These are phyloP conservation scores for Drosophila jambulina DNA, from an alignment of 1,140 invertebrate species.

Conservation along the genomic window DNA sequence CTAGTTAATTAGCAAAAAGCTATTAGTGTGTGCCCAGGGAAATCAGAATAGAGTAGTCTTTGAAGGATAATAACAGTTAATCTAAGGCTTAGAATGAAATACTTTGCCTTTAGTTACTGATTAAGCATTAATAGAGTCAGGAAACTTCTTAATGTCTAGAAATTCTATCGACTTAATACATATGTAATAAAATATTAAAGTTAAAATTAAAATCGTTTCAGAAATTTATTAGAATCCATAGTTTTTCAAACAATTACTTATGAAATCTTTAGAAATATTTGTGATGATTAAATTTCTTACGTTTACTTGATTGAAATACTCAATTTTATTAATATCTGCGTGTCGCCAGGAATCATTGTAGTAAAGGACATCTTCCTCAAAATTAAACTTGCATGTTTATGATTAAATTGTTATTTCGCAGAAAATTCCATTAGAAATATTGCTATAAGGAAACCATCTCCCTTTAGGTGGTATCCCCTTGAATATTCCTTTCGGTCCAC, in stretches of 20 bases:
- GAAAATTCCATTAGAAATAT: slow-evolving; percentile 2
- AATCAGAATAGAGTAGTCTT: not conserved
- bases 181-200: too few relatives aligned
- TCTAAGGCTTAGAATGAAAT: not conserved
- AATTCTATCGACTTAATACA: not conserved
- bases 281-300: not conserved
- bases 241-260: not conserved
- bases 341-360: not conserved
- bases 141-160: rapidly evolving
- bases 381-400: not conserved
- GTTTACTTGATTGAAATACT: not conserved
- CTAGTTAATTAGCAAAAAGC: slow-evolving; percentile 21
- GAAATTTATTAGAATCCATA: too few relatives aligned
- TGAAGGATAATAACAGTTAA: not conserved
- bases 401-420: not conserved
- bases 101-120: not conserved
- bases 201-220: too few relatives aligned
- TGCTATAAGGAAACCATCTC: not conserved
- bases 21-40: not conserved
- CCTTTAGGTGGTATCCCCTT: not conserved
- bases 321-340: not conserved
- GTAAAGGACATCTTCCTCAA: not conserved
- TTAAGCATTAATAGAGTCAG: not conserved
- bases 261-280: not conserved
- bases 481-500: not conserved